phyloP scores from a whole-genome alignment of 2,888 invertebrate species.

The Mesopsocus fuscifrons region DNA sequence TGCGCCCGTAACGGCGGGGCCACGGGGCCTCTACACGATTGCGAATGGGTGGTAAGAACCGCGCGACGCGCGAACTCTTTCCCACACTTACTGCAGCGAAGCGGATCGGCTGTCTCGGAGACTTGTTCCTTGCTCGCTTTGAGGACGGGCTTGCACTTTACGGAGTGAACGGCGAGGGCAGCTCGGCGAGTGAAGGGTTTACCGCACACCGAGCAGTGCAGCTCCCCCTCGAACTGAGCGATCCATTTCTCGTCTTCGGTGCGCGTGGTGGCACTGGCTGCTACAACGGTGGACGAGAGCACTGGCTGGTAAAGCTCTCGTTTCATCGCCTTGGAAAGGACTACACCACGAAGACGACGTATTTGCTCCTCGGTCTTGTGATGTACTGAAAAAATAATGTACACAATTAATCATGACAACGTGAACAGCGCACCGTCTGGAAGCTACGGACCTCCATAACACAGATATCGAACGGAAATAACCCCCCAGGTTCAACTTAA shows the following conservation, averaged over 20 bases:
- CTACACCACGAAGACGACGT: not conserved
- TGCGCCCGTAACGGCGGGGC: not conserved
- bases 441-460: no score
- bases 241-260: not conserved
- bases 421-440: no score
- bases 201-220: not conserved
- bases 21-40: not conserved
- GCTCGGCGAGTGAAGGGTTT: slow-evolving; percentile 5
- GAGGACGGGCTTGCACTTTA: not conserved
- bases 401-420: no score
- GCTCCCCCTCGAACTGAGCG: not conserved
- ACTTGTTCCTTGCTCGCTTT: not conserved
- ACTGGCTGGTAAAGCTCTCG: not conserved
- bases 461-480: no score
- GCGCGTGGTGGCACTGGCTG: not conserved
- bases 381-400: slow-evolving; percentile 1
- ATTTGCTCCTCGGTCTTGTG: slow-evolving; percentile 1
- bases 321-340: not conserved
- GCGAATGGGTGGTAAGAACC: not conserved
- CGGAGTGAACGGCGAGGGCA: not conserved
- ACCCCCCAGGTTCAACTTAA: no score
- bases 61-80: not conserved
- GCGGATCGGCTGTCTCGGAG: not conserved
- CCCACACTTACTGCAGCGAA: not conserved
- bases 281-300: not conserved